phyloP scores from a whole-genome alignment of 2,113 vertebrate genomes.

The Indicator indicator region DNA sequence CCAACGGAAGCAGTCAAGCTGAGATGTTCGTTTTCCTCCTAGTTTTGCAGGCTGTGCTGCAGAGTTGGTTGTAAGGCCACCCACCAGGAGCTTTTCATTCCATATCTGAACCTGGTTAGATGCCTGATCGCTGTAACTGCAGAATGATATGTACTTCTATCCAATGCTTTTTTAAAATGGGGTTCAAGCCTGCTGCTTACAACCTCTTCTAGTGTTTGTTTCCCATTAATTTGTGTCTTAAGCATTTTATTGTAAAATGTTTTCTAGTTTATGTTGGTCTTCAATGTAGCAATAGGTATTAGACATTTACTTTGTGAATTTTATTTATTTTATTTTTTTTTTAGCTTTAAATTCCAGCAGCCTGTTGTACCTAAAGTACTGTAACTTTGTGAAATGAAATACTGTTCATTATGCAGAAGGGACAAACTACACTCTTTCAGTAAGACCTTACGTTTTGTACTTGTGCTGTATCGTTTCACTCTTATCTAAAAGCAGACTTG shows the following conservation, averaged over 20 bases:
- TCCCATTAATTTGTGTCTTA: not conserved
- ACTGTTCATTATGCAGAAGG: not conserved
- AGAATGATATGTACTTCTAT: fast-evolving
- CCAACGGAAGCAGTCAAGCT: not conserved
- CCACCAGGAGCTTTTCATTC: not conserved
- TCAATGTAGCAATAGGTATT: not conserved
- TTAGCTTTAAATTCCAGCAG: not conserved
- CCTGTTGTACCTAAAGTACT: not conserved
- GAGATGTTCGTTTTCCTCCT: not conserved
- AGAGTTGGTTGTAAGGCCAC: not conserved
- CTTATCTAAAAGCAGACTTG: not conserved
- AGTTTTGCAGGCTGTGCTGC: not conserved
- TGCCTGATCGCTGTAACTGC: not conserved
- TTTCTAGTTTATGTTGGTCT: not conserved
- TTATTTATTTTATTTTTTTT: not conserved
- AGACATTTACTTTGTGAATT: not conserved
- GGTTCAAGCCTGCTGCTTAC: not conserved
- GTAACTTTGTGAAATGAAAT: not conserved
- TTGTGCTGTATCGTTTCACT: not conserved
- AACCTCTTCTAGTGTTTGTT: not conserved
- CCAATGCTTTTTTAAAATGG: not conserved
- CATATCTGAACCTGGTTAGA: not conserved
- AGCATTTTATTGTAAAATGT: not conserved
- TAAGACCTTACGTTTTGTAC: not conserved
- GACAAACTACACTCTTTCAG: not conserved